A percentile compares a stretch with the other conserved stretches of the same genome.
Evolutionary conservation across 2,888 invertebrate genomes (phyloP).

Genomic region (Drosophila tripunctata): DNA sequence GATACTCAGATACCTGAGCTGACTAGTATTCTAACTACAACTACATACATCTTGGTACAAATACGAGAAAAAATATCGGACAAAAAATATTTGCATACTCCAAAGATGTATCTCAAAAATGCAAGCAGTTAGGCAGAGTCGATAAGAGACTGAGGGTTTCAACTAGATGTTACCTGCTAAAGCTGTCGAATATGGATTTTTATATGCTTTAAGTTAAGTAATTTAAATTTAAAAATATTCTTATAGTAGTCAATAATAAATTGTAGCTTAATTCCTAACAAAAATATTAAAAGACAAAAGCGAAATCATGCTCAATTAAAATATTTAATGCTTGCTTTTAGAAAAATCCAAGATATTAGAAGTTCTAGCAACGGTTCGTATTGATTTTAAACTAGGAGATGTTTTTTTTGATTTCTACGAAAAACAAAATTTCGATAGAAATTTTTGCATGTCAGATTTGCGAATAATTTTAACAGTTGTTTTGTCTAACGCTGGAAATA

Average conservation of each 20-base stretch:
- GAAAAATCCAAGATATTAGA: too few relatives aligned
- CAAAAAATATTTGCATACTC: conserved; percentile 26
- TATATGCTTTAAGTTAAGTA: too few relatives aligned
- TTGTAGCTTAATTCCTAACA: too few relatives aligned
- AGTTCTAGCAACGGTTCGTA: too few relatives aligned
- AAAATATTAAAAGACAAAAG: too few relatives aligned
- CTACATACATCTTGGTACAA: conserved; percentile 1
- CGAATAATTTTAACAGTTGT: conserved; percentile 3
- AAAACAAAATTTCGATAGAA: background rate
- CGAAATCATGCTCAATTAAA: too few relatives aligned
- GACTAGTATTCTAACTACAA: background rate
- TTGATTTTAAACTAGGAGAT: too few relatives aligned
- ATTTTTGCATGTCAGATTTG: background rate
- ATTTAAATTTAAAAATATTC: too few relatives aligned
- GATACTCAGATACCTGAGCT: conserved; percentile 15
- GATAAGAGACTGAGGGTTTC: background rate
- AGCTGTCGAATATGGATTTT: too few relatives aligned
- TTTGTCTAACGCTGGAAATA: background rate
- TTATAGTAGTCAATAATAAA: too few relatives aligned
- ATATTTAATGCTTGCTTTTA: too few relatives aligned
- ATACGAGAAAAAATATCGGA: conserved; percentile 54
- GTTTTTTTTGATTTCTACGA: too few relatives aligned
- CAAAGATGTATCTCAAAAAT: conserved; percentile 51
- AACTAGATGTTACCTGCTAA: background rate
- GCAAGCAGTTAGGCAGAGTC: conserved; percentile 35